Percentiles rank a stretch among this genome's conserved stretches.
Conservation (phyloP, 2,888 invertebrate species). For the Epinotia brunnichana region DNA sequence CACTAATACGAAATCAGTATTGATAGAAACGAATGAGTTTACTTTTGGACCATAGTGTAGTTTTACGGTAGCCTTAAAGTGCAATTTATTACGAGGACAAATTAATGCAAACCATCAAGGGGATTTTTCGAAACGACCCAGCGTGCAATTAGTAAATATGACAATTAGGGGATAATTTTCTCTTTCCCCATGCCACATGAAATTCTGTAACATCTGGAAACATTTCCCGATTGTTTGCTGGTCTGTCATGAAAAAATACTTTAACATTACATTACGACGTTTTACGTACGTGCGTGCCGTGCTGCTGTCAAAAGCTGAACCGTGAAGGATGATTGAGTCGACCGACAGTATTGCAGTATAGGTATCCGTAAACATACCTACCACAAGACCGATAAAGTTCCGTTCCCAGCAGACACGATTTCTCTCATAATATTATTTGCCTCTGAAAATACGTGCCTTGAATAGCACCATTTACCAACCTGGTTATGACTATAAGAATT, state of each 20-base stretch:
- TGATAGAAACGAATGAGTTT: too few species aligned
- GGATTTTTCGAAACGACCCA: background rate
- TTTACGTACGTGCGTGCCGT: slow-evolving; percentile 20
- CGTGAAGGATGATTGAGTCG: slow-evolving; percentile 36
- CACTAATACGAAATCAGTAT: too few species aligned
- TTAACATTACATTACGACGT: slow-evolving; percentile 23
- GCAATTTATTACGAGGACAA: background rate
- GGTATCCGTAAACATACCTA: slow-evolving; percentile 33
- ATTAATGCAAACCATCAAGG: background rate
- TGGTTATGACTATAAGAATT: slow-evolving; percentile 30
- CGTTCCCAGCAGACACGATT: slow-evolving; percentile 40
- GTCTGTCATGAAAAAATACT: too few species aligned
- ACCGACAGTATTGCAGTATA: slow-evolving; percentile 22
- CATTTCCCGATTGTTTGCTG: slow-evolving; percentile 11
- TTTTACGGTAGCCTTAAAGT: background rate
- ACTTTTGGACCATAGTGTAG: too few species aligned
- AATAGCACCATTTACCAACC: slow-evolving; percentile 37
- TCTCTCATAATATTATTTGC: slow-evolving; percentile 43
- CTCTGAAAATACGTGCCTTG: slow-evolving; percentile 39
- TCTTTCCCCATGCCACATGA: background rate
- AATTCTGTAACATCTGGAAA: background rate
- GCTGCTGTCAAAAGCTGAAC: slow-evolving; percentile 33
- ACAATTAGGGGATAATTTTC: background rate
- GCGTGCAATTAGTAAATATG: background rate
- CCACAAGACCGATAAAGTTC: slow-evolving; percentile 39